Conservation (phyloP, 2,113 vertebrate species). For the Empidonax alnorum region DNA sequence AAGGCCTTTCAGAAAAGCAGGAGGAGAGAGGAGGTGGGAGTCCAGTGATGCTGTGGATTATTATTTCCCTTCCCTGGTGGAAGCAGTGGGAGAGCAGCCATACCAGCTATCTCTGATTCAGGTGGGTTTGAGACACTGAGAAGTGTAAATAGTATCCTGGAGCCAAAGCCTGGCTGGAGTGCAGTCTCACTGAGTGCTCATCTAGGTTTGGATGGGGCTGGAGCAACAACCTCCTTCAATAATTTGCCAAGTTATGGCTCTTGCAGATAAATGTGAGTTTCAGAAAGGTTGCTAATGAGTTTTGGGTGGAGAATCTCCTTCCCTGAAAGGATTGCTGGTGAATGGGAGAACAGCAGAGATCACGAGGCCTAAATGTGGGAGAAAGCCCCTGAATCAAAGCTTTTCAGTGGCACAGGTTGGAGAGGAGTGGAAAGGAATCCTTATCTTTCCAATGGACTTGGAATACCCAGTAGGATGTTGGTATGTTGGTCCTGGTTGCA, state of each 20-base stretch:
- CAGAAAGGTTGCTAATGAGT: neutral
- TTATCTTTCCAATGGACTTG: neutral
- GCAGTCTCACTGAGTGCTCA: fast-evolving
- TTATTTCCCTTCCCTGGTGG: neutral
- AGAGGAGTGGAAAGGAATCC: neutral
- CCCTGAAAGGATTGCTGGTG: neutral
- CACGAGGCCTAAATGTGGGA: neutral
- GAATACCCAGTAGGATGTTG: no score
- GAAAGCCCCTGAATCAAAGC: neutral
- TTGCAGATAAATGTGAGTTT: neutral
- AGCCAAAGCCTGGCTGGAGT: neutral
- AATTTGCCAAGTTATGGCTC: neutral
- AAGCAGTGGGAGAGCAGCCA: neutral
- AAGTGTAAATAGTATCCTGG: neutral
- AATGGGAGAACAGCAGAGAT: neutral
- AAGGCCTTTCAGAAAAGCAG: neutral
- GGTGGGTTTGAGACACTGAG: neutral
- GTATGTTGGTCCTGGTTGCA: neutral
- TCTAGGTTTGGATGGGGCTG: neutral
- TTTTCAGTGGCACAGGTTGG: neutral
- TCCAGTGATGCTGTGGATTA: neutral
- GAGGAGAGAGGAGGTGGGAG: neutral
- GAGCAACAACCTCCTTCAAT: neutral
- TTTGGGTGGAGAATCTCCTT: neutral
- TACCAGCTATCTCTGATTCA: neutral